Percentiles rank a stretch among this genome's conserved stretches.
Evolutionary conservation across 2,797 vertebrate species (phyloP).

Genomic region (Alcedo atthis): DNA sequence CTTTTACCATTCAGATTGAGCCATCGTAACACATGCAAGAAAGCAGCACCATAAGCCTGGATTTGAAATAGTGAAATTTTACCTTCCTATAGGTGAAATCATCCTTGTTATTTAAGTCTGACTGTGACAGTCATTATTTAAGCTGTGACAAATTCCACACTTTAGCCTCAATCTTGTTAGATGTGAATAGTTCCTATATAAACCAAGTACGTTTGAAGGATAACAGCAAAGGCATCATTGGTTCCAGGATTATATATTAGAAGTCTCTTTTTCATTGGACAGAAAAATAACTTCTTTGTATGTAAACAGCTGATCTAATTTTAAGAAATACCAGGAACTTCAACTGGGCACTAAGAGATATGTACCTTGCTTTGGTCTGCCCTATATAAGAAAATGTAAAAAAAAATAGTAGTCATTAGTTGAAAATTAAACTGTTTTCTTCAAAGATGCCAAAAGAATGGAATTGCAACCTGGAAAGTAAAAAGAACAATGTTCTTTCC

Average conservation of each 20-base stretch:
- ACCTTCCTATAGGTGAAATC: neutral
- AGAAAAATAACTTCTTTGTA: conserved; percentile 61
- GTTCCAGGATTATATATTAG: conserved; percentile 3
- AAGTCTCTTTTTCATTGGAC: conserved; percentile 2
- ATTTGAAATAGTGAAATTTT: neutral
- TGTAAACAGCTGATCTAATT: conserved; percentile 60
- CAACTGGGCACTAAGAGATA: conserved; percentile 57
- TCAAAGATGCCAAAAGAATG: conserved; percentile 13
- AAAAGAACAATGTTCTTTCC: neutral
- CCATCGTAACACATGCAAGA: neutral
- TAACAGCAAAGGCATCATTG: neutral
- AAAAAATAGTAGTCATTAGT: neutral
- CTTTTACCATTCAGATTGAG: neutral
- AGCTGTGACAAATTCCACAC: conserved; percentile 23
- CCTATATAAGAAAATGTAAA: neutral
- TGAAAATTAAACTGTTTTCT: neutral
- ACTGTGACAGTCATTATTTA: neutral
- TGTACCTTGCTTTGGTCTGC: conserved; percentile 23
- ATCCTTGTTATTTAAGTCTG: conserved; percentile 23
- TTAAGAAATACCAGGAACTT: conserved; percentile 52
- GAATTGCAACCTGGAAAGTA: conserved; percentile 8
- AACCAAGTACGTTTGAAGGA: conserved; percentile 54
- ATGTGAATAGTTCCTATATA: conserved; percentile 54
- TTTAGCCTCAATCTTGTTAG: conserved; percentile 49
- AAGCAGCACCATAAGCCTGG: neutral